Conservation (phyloP, 2,888 invertebrate genomes). For the Caenorhabditis sp. region DNA sequence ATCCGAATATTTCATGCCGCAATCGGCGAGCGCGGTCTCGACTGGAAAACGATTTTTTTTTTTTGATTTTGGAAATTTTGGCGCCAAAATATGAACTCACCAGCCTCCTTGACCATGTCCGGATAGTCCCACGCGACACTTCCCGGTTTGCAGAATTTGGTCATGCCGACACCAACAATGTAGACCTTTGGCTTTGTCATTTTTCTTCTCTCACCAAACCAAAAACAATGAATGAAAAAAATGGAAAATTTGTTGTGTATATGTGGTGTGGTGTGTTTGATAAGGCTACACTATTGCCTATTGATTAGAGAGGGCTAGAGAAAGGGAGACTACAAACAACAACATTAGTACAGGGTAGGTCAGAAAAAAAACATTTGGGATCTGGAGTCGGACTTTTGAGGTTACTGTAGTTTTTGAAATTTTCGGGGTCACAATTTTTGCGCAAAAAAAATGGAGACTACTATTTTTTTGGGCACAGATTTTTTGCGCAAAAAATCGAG, state of each 20-base stretch:
- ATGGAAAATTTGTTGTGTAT: not conserved
- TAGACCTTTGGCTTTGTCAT: slow-evolving; percentile 66
- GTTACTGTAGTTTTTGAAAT: too few relatives aligned
- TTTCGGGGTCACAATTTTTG: too few relatives aligned
- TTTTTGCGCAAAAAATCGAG: too few relatives aligned
- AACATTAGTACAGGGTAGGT: too few relatives aligned
- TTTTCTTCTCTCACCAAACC: not conserved
- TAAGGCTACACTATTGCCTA: not conserved
- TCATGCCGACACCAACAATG: slow-evolving; percentile 70
- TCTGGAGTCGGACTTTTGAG: too few relatives aligned
- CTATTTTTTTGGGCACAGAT: too few relatives aligned
- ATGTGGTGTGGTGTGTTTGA: not conserved
- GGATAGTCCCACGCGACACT: slow-evolving; percentile 87
- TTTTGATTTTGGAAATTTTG: too few relatives aligned
- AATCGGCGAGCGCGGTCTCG: slow-evolving; percentile 77
- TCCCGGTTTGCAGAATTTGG: slow-evolving; percentile 87
- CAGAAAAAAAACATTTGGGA: too few relatives aligned
- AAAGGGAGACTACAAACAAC: too few relatives aligned
- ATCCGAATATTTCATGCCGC: slow-evolving; percentile 73
- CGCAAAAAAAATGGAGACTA: too few relatives aligned
- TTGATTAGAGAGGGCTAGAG: not conserved
- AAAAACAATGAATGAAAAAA: not conserved
- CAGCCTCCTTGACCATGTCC: slow-evolving; percentile 89
- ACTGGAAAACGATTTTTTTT: slow-evolving; percentile 73
- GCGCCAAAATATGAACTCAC: too few relatives aligned